Base-by-base conservation (phyloP, 2,113 vertebrate species). In the Chauna torquata region DNA sequence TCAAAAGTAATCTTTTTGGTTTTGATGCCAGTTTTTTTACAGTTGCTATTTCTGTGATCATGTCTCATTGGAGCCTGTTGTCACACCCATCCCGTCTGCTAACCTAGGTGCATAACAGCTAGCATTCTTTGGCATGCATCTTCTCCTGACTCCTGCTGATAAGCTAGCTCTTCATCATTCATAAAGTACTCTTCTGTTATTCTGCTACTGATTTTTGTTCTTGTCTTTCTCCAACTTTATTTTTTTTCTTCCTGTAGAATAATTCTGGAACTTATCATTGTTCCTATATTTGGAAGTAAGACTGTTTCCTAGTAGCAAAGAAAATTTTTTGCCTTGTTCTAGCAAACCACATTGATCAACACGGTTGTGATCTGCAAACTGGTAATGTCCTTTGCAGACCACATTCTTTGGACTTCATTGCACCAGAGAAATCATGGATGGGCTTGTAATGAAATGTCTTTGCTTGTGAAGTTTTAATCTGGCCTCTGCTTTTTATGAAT, bases 91-190 rank as follows among this genome's bases (percentile, higher is more conserved):
- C 11, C 27, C 69, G 58, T 89, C 90, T 94, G 82, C 54, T 12
- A 92, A 74, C 65, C 96, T 88, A 66, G 96, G 92, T 77, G 98
- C 79, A 75, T 98, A 96, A 95, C 98, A 98, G 4, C 94, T 98
- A 30, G 98, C 98, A 23, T 24, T 96, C 55, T 96, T 98, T 57
- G 97, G 96, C 20, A 65, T 89, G 64, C 79, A 62, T 28, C 36
- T 93, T 97, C 57, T 94, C 83, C 95, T 98, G 85, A 94, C 83
- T 96, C 93, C 92, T 95, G 52, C 82, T 72, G 96, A 71, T 90
- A 93, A 75, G 92, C 58, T 50, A 61, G 62, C 24, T 69, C 76
- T 87, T 91, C 50, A 71, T 88, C 75, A 49, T 59, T 92, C 92
- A 38, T 77, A 66, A 86, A 94, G 61, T 95, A 92, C 82, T 94